Percentiles rank a stretch among this genome's conserved stretches.
Evolutionary conservation across 2,113 vertebrate genomes (phyloP).

Genomic region (Triplophysa rosa): DNA sequence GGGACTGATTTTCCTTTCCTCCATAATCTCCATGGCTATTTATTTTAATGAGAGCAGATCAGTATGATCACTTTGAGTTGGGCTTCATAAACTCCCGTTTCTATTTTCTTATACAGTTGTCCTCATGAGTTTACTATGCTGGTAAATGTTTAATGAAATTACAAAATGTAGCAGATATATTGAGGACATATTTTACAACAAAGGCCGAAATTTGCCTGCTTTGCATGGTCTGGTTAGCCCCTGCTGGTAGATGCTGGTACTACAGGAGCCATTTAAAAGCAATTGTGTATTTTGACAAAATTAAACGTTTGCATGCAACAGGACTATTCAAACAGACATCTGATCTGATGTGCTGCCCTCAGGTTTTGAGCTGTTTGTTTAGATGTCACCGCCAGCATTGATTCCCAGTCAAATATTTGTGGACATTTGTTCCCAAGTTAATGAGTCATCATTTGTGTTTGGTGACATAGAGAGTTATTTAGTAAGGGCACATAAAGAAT

Average conservation of each 20-base stretch:
- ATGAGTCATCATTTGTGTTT: constrained; percentile 5
- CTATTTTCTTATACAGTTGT: neutral
- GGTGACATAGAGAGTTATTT: neutral
- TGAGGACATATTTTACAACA: no score
- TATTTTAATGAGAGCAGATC: constrained; percentile 7
- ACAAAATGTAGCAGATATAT: no score
- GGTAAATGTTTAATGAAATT: constrained; percentile 5
- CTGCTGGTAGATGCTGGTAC: no score
- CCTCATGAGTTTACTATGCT: neutral
- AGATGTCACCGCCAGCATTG: neutral
- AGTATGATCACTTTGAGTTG: neutral
- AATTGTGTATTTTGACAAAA: no score
- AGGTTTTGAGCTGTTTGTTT: constrained; percentile 2
- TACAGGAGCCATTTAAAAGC: no score
- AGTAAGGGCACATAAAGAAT: no score
- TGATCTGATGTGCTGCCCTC: neutral
- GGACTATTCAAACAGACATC: no score
- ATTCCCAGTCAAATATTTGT: constrained; percentile 7
- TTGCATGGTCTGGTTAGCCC: no score
- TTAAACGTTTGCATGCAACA: no score
- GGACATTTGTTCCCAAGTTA: neutral
- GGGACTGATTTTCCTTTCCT: neutral
- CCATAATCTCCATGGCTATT: neutral
- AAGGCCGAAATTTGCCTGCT: no score
- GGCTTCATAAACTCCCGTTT: neutral